Base-by-base conservation (phyloP, 2,888 invertebrate species). In the Strigamia maritima region DNA sequence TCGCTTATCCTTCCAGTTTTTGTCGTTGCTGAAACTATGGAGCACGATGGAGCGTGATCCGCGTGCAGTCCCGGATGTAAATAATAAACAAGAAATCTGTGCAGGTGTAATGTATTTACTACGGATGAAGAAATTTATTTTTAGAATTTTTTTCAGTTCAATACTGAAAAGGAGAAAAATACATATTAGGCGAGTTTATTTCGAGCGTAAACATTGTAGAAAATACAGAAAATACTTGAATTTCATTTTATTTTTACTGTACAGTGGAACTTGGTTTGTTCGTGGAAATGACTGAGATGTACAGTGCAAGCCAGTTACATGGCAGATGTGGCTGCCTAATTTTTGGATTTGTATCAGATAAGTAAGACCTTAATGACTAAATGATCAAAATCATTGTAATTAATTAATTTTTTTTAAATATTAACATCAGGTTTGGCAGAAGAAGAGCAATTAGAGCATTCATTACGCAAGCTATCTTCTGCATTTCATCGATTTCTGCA, bases 261-360 rank as follows among this genome's bases (percentile, higher is more conserved):
- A 28, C 84, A 94, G 87, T 94, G 93, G 92, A 88, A 91, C 84
- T 88, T 94, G 75, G 90, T 93, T 0, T 93, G 93, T 84, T 88
- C 89, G 38, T 88, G 88, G 80, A 87, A 88, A 16, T 90, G 91
- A 86, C 87, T 83, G 24, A 79, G 79, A 22, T 82, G 83, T 28
- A 87, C 93, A 38, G 91, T 92, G 14, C 93, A 93, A 86, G 92
- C 92, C 87, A 90, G 91, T 85, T 93, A 93, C 86, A 87, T 94
- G 81, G 87, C 91, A 31, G 93, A 93, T 40, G 92, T 93, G 93
- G 93, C 78, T 93, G 93, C 78, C 90, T 93, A 19, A 28, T 77
- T 16, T 92, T 92, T 80, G 93, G 93, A 28, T 91, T 91, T 86
- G 89, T 93, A 79, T 93, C 93, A 6, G 93, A 93, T 86, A 92